phyloP scores from a whole-genome alignment of 92 coral and sea anemone genomes.

The Zoanthus sansibaricus region DNA sequence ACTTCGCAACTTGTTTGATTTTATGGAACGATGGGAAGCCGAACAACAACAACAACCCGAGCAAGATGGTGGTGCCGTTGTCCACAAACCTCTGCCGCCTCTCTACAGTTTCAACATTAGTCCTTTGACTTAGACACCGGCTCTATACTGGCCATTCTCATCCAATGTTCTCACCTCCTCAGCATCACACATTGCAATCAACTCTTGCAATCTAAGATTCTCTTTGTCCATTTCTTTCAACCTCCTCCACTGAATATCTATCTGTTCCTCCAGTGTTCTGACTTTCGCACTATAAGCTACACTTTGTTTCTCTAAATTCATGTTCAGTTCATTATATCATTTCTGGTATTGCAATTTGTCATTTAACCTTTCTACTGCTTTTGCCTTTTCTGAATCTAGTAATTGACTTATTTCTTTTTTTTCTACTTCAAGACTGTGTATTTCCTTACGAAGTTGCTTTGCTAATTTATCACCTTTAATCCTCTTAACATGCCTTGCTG shows the following conservation, averaged over 20 bases:
- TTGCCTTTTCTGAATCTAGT: slow-evolving; percentile 3
- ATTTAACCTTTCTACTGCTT: slow-evolving; percentile 21
- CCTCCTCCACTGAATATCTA: slow-evolving; percentile 14
- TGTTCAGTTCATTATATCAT: too few relatives aligned
- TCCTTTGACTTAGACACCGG: background rate
- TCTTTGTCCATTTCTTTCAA: background rate
- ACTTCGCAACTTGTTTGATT: too few relatives aligned
- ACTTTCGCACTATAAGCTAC: slow-evolving; percentile 9
- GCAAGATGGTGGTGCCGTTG: too few relatives aligned
- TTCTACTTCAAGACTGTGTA: background rate
- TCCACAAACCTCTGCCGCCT: too few relatives aligned
- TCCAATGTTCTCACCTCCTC: slow-evolving; percentile 14
- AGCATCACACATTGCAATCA: slow-evolving; percentile 11
- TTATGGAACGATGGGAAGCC: too few relatives aligned
- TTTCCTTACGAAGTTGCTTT: slow-evolving; percentile 7
- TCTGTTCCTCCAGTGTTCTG: background rate
- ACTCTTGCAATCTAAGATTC: too few relatives aligned
- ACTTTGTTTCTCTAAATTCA: slow-evolving; percentile 10
- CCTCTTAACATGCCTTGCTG: slow-evolving; percentile 8
- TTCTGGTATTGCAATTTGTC: slow-evolving; percentile 1
- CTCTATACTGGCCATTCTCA: background rate
- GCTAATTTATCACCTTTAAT: slow-evolving; percentile 2
- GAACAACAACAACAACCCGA: too few relatives aligned
- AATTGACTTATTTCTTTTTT: background rate
- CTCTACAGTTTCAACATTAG: too few relatives aligned